Evolutionary conservation across 2,113 vertebrate species (phyloP).

Genomic region (Mohoua ochrocephala): DNA sequence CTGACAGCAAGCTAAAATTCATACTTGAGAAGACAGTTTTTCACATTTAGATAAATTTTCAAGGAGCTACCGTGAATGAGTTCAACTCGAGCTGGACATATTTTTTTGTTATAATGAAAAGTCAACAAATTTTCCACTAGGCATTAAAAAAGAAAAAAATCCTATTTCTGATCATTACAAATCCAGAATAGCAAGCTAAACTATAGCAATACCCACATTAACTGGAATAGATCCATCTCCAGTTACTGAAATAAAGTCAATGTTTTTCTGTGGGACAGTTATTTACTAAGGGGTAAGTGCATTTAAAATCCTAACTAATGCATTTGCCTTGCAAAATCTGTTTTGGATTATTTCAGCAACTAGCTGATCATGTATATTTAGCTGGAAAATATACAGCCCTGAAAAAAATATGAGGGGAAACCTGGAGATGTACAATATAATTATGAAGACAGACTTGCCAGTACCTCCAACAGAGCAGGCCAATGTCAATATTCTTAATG

Average conservation of each 20-base stretch:
- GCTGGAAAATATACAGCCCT: not conserved
- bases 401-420: not conserved
- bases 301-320: not conserved
- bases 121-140: not conserved
- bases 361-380: not conserved
- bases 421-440: constrained; percentile 19
- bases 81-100: not conserved
- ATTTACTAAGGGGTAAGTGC: not conserved
- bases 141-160: not conserved
- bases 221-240: not conserved
- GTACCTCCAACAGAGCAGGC: not conserved
- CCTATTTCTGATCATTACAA: not conserved
- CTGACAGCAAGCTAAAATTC: not conserved
- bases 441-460: constrained; percentile 20
- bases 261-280: not conserved
- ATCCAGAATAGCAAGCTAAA: not conserved
- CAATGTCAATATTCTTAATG: not conserved
- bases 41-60: not conserved
- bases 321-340: not conserved
- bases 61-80: not conserved
- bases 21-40: not conserved
- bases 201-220: not conserved
- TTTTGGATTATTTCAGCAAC: not conserved
- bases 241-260: not conserved
- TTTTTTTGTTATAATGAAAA: not conserved